A percentile compares a stretch with the other conserved stretches of the same genome.
These are phyloP conservation scores for Condylostylus longicornis DNA, from an alignment of 1,140 invertebrate genomes.

Conservation along the genomic window DNA sequence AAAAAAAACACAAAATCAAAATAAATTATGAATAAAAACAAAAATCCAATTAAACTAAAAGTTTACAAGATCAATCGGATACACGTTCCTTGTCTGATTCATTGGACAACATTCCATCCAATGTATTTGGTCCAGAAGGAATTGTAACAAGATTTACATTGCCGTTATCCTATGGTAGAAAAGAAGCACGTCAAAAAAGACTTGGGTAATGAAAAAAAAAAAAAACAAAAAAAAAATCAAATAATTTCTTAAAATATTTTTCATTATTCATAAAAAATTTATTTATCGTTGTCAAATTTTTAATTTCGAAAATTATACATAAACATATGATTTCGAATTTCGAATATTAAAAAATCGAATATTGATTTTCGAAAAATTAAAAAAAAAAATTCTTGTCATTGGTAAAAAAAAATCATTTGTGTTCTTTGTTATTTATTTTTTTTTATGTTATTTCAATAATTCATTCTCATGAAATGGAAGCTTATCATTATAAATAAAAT, in stretches of 20 bases:
- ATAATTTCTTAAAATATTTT: background rate
- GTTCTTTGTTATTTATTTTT: too few species aligned
- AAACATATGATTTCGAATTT: too few species aligned
- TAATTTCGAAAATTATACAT: too few species aligned
- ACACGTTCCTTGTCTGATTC: constrained; percentile 33
- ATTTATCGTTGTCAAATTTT: too few species aligned
- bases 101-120: constrained; percentile 33
- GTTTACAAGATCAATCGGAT: constrained; percentile 34
- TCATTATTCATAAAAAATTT: too few species aligned
- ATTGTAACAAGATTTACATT: constrained; percentile 40
- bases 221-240: constrained; percentile 9
- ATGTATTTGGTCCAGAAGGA: constrained; percentile 32
- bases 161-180: constrained; percentile 43
- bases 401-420: too few species aligned
- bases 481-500: too few species aligned
- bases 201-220: constrained; percentile 34
- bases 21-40: constrained; percentile 8
- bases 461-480: too few species aligned
- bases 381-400: too few species aligned
- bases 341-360: too few species aligned
- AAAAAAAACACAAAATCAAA: constrained; percentile 5
- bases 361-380: too few species aligned
- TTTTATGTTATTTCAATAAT: too few species aligned
- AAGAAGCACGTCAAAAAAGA: constrained; percentile 44
- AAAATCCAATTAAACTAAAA: constrained; percentile 23